Base-by-base conservation (phyloP, 2,888 invertebrate genomes). In the Cheilosia scutellata region DNA sequence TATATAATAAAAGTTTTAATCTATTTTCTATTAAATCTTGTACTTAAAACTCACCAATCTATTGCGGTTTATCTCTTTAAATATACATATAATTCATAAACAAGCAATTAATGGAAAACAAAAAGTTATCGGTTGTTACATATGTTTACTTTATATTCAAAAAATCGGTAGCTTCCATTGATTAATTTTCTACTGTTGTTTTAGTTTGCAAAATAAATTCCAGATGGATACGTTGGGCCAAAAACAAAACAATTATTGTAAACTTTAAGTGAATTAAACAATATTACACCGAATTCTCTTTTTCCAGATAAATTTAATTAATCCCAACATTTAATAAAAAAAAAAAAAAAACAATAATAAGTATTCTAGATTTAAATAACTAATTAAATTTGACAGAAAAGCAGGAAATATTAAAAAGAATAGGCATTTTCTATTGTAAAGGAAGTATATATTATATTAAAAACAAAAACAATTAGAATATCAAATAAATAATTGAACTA, bases 401-500 rank as follows among this genome's bases (percentile, higher is more conserved):
- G 60, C 3, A 37, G 49, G 40, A 66, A 51, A 31, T 37, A 29
- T 37, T 25, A 40, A 33, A 4, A 71, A 42, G 66, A 76, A 77
- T 78, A 77, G 77, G 31, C 13, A 55, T 86, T 86, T 76, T 86
- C 63, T 77, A 84, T 77, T 74, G 42, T 70, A 87, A 80, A 80
- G 57, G 65, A 87, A 58, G 44, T 65, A 66, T 72, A 71, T 83
- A 29, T 57, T 16, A 47, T 47, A 68, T 58, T 71, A 65, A 47
- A 78, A 44, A 25, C 27, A 68, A 71, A 65, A 66, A 79, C 9
- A 82, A 82, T 72, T 86, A 86, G 86, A 86, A 82, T 82, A 86
- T 86, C 76, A 72, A 86, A 78, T 87, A 87, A 87, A 75, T 82
- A 82, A 82, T 74, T 83, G 71, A 88, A 76, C 80, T 79, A 86